A percentile compares a stretch with the other conserved stretches of the same genome.
Evolutionary conservation across 2,888 invertebrate genomes (phyloP).

Genomic region (Chelonus formosanus): DNA sequence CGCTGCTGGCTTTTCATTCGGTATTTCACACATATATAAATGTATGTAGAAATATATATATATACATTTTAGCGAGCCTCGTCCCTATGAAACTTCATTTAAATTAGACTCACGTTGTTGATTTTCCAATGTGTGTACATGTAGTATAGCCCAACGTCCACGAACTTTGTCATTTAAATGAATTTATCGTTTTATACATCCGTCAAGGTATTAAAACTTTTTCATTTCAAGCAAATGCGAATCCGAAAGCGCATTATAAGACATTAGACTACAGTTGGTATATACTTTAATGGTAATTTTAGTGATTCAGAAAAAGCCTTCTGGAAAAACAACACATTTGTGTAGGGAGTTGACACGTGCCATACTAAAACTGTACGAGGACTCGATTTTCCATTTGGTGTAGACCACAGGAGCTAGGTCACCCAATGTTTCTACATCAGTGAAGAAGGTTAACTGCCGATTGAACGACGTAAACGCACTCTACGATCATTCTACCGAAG

Average conservation of each 20-base stretch:
- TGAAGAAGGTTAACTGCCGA: conserved; percentile 44
- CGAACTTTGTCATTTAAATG: not conserved
- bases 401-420: conserved; percentile 19
- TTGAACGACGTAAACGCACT: conserved; percentile 46
- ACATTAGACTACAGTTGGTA: conserved; percentile 19
- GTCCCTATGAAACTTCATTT: conserved; percentile 20
- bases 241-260: conserved; percentile 50
- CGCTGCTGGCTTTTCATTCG: not conserved
- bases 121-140: conserved; percentile 11
- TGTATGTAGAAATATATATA: conserved; percentile 8
- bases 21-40: conserved; percentile 10
- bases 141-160: conserved; percentile 2
- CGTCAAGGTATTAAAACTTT: conserved; percentile 41
- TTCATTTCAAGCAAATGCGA: conserved; percentile 54
- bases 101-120: conserved; percentile 16
- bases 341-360: conserved; percentile 49
- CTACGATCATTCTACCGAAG: conserved; percentile 17
- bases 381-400: conserved; percentile 59
- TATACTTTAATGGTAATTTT: not conserved
- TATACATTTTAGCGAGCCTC: conserved; percentile 6
- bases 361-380: conserved; percentile 56
- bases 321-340: conserved; percentile 41
- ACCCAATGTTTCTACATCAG: conserved; percentile 37
- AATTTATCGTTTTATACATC: conserved; percentile 2
- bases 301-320: not conserved